Percentiles rank a stretch among this genome's conserved stretches.
phyloP scores from a whole-genome alignment of 2,888 invertebrate species.

The Mystacides longicornis region DNA sequence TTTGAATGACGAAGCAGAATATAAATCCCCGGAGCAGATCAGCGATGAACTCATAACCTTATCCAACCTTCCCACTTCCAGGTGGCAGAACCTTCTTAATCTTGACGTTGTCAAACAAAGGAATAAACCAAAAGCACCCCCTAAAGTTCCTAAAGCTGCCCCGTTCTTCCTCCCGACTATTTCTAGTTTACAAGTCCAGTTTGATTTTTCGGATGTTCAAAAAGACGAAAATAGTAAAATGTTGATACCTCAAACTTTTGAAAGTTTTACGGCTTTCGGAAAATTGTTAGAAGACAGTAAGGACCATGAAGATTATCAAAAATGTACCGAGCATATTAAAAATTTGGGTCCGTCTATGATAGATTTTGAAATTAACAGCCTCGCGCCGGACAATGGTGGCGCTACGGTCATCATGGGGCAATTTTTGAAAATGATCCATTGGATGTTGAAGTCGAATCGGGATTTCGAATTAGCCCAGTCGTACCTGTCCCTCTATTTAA shows the following conservation, averaged over 20 bases:
- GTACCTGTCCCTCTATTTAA: constrained; percentile 81
- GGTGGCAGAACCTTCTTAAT: constrained; percentile 87
- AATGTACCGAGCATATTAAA: constrained; percentile 56
- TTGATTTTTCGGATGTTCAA: constrained; percentile 55
- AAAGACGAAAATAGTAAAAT: constrained; percentile 44
- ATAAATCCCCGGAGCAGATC: constrained; percentile 70
- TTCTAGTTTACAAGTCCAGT: constrained; percentile 72
- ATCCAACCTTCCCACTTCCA: constrained; percentile 75
- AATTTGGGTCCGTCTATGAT: constrained; percentile 73
- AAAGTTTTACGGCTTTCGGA: constrained; percentile 63
- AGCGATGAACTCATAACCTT: constrained; percentile 72
- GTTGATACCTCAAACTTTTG: constrained; percentile 50
- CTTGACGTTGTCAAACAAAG: constrained; percentile 78
- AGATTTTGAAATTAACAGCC: constrained; percentile 78
- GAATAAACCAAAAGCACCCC: constrained; percentile 83
- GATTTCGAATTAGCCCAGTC: constrained; percentile 89
- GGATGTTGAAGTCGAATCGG: constrained; percentile 63
- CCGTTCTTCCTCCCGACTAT: constrained; percentile 95
- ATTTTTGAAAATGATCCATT: constrained; percentile 67
- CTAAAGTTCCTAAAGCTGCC: constrained; percentile 77
- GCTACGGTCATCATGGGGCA: constrained; percentile 63
- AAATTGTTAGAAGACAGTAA: constrained; percentile 51
- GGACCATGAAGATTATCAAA: constrained; percentile 44
- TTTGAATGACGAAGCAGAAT: constrained; percentile 48
- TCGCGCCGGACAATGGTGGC: constrained; percentile 68